These are phyloP conservation scores for Tetragonula clypearis DNA, from an alignment of 1,140 invertebrate genomes.

Conservation along the genomic window DNA sequence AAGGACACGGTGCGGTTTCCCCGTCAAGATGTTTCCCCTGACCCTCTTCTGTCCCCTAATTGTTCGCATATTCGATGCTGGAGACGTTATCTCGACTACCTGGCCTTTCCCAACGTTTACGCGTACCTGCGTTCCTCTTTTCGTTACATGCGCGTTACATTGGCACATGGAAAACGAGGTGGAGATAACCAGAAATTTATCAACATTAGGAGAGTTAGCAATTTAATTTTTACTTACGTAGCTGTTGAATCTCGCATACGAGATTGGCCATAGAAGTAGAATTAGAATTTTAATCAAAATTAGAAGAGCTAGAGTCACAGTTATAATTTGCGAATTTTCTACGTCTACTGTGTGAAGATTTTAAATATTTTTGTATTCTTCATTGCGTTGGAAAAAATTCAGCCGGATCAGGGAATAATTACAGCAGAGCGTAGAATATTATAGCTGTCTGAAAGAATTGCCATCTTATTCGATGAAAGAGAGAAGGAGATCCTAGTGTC, in stretches of 20 bases:
- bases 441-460: neutral
- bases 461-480: neutral
- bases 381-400: too few species aligned
- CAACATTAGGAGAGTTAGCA: too few species aligned
- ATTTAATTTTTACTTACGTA: too few species aligned
- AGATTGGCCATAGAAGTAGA: too few species aligned
- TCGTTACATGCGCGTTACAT: neutral
- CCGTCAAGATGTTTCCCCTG: slow-evolving; percentile 45
- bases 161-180: neutral
- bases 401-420: too few species aligned
- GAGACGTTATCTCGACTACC: slow-evolving; percentile 48
- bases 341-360: too few species aligned
- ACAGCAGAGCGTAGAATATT: neutral
- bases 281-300: too few species aligned
- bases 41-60: slow-evolving; percentile 44
- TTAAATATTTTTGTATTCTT: too few species aligned
- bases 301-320: too few species aligned
- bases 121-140: neutral
- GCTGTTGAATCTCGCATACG: too few species aligned
- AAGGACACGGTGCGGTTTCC: slow-evolving; percentile 52
- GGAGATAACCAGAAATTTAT: too few species aligned
- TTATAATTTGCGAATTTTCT: too few species aligned
- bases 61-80: slow-evolving; percentile 50
- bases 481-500: slow-evolving; percentile 14
- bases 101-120: neutral